These are phyloP conservation scores for Polymixis lichenea DNA, from an alignment of 2,888 invertebrate species.

Conservation along the genomic window DNA sequence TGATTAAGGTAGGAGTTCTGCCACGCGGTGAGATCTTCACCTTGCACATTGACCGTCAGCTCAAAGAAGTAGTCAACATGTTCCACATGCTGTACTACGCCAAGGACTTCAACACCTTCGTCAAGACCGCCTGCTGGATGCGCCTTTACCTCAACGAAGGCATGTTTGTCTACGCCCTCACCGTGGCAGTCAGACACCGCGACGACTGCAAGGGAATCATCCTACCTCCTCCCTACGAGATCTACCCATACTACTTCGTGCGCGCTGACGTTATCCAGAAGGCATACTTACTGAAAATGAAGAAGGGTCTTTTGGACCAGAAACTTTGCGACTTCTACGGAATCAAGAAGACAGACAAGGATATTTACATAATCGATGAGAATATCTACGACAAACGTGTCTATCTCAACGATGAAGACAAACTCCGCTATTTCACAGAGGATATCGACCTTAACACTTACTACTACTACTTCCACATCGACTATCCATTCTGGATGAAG, in stretches of 20 bases:
- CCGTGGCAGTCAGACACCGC: constrained; percentile 88
- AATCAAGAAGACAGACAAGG: constrained; percentile 86
- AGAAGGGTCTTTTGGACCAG: constrained; percentile 83
- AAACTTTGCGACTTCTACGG: constrained; percentile 89
- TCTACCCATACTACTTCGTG: constrained; percentile 92
- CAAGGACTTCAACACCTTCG: constrained; percentile 88
- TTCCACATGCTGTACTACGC: constrained; percentile 90
- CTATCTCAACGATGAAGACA: constrained; percentile 89
- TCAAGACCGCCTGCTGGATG: constrained; percentile 89
- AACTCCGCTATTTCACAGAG: constrained; percentile 92
- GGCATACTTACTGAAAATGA: constrained; percentile 88
- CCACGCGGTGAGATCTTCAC: constrained; percentile 90
- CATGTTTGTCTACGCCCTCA: constrained; percentile 90
- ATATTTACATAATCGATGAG: constrained; percentile 91
- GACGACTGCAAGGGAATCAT: constrained; percentile 87
- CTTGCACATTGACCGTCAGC: constrained; percentile 86
- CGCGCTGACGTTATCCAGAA: constrained; percentile 92
- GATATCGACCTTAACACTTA: constrained; percentile 92
- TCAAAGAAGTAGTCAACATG: constrained; percentile 87
- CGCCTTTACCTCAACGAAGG: constrained; percentile 89
- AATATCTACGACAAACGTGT: constrained; percentile 92
- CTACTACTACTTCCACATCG: constrained; percentile 91
- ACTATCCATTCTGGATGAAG: constrained; percentile 92
- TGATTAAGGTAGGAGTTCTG: constrained; percentile 89
- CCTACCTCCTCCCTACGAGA: constrained; percentile 90